Percentiles rank a stretch among this genome's conserved stretches.
Evolutionary conservation across 2,797 vertebrate species (phyloP).

Genomic region (Dryobates pubescens): DNA sequence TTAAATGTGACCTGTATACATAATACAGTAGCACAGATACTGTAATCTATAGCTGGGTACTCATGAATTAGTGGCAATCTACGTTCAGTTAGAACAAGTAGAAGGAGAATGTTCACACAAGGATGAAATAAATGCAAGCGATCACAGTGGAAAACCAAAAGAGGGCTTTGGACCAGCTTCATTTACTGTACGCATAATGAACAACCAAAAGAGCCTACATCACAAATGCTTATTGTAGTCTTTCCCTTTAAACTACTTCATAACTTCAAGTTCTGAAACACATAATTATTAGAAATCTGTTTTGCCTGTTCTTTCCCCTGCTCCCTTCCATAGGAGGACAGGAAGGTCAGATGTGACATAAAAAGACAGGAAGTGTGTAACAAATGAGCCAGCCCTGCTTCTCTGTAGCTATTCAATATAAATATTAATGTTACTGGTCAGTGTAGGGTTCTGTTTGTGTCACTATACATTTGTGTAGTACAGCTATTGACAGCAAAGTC

Average conservation of each 20-base stretch:
- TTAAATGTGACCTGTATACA: slow-evolving; percentile 9
- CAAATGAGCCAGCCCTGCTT: not conserved
- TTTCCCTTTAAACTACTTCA: not conserved
- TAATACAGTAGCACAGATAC: not conserved
- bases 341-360: slow-evolving; percentile 57
- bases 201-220: not conserved
- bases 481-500: not conserved
- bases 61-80: not conserved
- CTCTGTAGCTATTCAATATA: not conserved
- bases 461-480: not conserved
- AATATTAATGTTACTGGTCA: not conserved
- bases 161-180: not conserved
- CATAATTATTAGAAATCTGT: not conserved
- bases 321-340: not conserved
- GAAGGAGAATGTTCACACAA: not conserved
- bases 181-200: not conserved
- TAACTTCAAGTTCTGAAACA: not conserved
- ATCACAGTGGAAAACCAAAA: not conserved
- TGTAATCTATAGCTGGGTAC: not conserved
- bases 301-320: not conserved
- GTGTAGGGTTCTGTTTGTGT: not conserved
- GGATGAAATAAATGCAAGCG: not conserved
- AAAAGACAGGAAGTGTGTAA: slow-evolving; percentile 45
- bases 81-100: not conserved
- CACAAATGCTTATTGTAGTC: not conserved